Percentiles rank a stretch among this genome's conserved stretches.
Conservation (phyloP, 1,140 invertebrate genomes). For the Dufourea novaeangliae region DNA sequence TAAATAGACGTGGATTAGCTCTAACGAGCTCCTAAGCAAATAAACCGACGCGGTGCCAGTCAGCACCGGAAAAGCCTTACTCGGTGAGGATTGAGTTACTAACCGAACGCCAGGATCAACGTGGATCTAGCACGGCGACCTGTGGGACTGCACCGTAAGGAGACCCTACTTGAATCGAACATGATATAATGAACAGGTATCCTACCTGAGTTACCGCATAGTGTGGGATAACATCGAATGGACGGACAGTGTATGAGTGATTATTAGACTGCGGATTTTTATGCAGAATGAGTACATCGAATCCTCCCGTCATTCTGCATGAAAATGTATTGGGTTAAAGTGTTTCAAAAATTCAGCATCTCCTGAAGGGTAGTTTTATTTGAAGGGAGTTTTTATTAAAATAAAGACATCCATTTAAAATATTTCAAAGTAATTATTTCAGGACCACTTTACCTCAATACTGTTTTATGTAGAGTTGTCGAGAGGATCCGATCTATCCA, state of each 20-base stretch:
- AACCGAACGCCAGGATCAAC: constrained; percentile 35
- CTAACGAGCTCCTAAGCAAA: constrained; percentile 52
- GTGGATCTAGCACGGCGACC: not conserved
- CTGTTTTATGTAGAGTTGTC: no score
- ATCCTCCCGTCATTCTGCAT: not conserved
- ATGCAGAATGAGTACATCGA: no score
- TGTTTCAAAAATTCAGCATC: no score
- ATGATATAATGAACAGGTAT: not conserved
- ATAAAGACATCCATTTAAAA: no score
- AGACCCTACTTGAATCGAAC: constrained; percentile 4
- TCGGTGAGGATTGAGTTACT: constrained; percentile 56
- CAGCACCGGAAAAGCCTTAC: constrained; percentile 40
- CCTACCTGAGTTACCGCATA: not conserved
- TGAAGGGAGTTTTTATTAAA: no score
- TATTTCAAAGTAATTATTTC: no score
- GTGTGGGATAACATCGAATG: not conserved
- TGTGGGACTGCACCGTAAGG: not conserved
- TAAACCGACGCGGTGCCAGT: constrained; percentile 38
- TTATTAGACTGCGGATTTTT: not conserved
- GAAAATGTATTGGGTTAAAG: no score
- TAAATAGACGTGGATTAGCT: constrained; percentile 59
- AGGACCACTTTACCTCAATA: no score
- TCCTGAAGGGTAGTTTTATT: no score
- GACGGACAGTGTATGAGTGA: no score
- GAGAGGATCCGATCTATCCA: no score